Evolutionary conservation across 2,113 vertebrate genomes (phyloP).

Genomic region (Acrocephalus arundinaceus): DNA sequence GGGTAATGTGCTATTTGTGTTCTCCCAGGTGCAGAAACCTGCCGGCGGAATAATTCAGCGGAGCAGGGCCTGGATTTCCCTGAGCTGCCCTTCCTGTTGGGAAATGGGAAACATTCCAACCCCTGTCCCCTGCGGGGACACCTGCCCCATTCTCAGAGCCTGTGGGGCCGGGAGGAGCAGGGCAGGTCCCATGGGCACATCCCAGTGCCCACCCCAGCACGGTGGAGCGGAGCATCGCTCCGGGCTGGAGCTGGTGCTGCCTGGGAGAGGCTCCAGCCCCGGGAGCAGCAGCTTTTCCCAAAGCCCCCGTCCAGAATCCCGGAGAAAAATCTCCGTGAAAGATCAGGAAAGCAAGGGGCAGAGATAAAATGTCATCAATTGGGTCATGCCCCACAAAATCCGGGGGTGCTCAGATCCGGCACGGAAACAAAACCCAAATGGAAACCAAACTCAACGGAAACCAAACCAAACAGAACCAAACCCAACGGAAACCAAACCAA

Average conservation of each 20-base stretch:
- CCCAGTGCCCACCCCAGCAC: fast-evolving
- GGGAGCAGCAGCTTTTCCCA: background rate
- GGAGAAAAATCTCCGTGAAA: background rate
- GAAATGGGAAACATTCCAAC: fast-evolving
- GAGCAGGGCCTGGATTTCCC: background rate
- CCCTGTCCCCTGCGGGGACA: too few relatives aligned
- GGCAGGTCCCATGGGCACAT: background rate
- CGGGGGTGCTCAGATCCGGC: fast-evolving
- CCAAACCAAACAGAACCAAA: background rate
- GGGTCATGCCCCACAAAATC: background rate
- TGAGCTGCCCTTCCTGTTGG: background rate
- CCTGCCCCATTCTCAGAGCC: background rate
- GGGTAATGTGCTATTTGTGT: background rate
- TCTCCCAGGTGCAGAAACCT: background rate
- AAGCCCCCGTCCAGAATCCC: background rate
- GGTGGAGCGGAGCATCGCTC: fast-evolving
- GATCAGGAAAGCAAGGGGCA: background rate
- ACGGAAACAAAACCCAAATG: fast-evolving
- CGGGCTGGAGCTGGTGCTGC: fast-evolving
- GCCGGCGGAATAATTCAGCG: background rate
- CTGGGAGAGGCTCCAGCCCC: background rate
- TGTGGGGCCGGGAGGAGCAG: fast-evolving
- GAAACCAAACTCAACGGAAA: background rate
- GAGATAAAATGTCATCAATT: fast-evolving
- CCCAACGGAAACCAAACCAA: background rate